Evolutionary conservation across 2,888 invertebrate species (phyloP), one percentile per base, ranked within the genome.

Genomic region (Nudaria mundana): DNA sequence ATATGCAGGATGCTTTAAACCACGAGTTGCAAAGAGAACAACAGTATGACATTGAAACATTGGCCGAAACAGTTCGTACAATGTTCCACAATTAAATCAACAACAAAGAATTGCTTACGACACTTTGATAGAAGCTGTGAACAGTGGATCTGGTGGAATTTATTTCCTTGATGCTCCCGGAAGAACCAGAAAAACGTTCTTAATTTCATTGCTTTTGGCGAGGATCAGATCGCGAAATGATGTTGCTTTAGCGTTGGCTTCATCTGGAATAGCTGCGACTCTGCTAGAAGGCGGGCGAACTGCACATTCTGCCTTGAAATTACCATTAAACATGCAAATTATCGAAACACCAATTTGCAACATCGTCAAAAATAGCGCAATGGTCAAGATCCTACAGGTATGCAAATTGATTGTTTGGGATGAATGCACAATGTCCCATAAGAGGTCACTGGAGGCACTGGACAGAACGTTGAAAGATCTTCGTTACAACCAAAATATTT

Each of bases 231-330:
- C 54, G 38, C 40, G 31, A 52, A 46, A 46, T 45, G 45, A 53
- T 0, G 43, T 58, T 16, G 58, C 56, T 8, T 37, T 63, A 33
- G 57, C 60, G 32, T 41, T 66, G 23, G 62, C 62, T 41, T 63
- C 58, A 30, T 62, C 61, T 35, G 60, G 60, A 44, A 62, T 57
- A 23, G 59, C 58, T 7, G 57, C 53, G n/a, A 59, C 54, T 37
- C 36, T 54, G 13, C 23, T 59, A 29, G 49, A 54, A 42, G 59
- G 54, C 7, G 53, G 60, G n/a, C 52, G 51, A 44, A 66, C 60
- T 40, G 59, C 63, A 23, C 58, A 62, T 63, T 63, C 63, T 7
- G 53, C 57, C 22, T 49, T 66, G 3, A 64, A 69, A 54, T 56
- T 63, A 38, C 58, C 65, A 42, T 25, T 64, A 34, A 61, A 66